Evolutionary conservation across 2,113 vertebrate species (phyloP).

Genomic region (Paramisgurnus dabryanus): DNA sequence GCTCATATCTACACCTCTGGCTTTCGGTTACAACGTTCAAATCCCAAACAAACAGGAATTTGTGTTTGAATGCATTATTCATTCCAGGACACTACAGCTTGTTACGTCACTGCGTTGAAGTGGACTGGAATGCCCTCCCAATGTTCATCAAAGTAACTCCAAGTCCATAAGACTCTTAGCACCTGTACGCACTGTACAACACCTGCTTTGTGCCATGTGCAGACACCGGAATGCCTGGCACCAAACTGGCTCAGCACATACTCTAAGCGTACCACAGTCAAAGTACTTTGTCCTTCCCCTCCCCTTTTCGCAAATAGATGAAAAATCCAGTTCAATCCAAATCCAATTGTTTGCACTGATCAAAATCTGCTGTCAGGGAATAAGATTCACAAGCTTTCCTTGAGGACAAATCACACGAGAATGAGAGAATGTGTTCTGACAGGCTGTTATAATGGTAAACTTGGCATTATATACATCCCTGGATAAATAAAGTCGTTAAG

Average conservation of each 20-base stretch:
- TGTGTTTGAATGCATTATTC: not conserved
- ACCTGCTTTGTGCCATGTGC: constrained; percentile 26
- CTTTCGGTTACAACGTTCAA: not conserved
- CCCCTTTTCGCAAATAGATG: not conserved
- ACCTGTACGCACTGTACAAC: not conserved
- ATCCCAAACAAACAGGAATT: not conserved
- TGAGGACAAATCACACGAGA: constrained; percentile 37
- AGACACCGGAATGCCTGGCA: constrained; percentile 10
- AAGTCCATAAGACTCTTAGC: constrained; percentile 31
- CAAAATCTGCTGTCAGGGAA: constrained; percentile 14
- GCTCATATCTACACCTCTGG: not conserved
- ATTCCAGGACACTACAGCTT: not conserved
- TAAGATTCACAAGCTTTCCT: constrained; percentile 23
- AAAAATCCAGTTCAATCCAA: constrained; percentile 29
- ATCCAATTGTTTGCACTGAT: constrained; percentile 25
- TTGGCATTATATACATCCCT: constrained; percentile 8
- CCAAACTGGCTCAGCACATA: constrained; percentile 4
- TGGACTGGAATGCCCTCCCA: constrained; percentile 5
- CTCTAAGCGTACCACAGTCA: not conserved
- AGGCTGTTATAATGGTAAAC: constrained; percentile 10
- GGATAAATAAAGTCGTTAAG: not conserved
- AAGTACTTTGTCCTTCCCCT: constrained; percentile 21
- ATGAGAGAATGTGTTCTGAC: constrained; percentile 36
- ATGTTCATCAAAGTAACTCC: constrained; percentile 26
- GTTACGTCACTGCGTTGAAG: constrained; percentile 11